Percentiles rank a stretch among this genome's conserved stretches.
Conservation (phyloP, 2,888 invertebrate genomes). For the Orchesella flavescens region DNA sequence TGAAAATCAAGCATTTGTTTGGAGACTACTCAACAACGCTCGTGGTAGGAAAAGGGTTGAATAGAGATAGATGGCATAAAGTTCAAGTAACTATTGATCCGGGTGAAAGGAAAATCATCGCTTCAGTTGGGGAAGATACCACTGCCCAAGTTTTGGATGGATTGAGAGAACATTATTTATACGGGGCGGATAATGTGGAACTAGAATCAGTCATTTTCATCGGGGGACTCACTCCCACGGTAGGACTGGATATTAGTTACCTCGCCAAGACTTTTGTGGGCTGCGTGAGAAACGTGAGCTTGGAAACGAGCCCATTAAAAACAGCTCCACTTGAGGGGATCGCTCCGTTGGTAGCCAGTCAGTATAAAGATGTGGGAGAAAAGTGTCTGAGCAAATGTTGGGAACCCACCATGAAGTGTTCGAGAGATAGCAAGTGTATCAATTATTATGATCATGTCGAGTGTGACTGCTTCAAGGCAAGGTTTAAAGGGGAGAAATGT, state of each 20-base stretch:
- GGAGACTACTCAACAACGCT: constrained; percentile 89
- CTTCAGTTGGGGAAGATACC: constrained; percentile 90
- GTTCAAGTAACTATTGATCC: constrained; percentile 91
- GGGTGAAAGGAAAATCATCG: constrained; percentile 87
- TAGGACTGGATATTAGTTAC: constrained; percentile 90
- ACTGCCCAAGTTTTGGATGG: constrained; percentile 81
- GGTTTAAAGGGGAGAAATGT: constrained; percentile 92
- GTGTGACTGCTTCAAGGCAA: constrained; percentile 94
- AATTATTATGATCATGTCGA: constrained; percentile 92
- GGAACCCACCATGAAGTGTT: constrained; percentile 77
- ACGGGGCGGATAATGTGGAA: constrained; percentile 86
- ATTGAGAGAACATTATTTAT: constrained; percentile 87
- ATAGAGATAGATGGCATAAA: constrained; percentile 92
- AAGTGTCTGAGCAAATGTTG: constrained; percentile 85
- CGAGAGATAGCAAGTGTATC: constrained; percentile 89
- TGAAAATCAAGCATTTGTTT: constrained; percentile 93
- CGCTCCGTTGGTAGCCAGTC: constrained; percentile 87
- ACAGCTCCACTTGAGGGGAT: constrained; percentile 85
- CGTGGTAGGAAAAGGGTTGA: constrained; percentile 89
- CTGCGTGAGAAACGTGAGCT: constrained; percentile 89
- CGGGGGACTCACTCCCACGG: constrained; percentile 81
- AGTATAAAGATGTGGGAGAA: constrained; percentile 91
- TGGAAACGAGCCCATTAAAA: constrained; percentile 64
- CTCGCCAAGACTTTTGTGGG: constrained; percentile 94
- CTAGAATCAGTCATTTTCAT: constrained; percentile 90